Conservation (phyloP, 2,113 vertebrate genomes). For the Anolis sagrei region DNA sequence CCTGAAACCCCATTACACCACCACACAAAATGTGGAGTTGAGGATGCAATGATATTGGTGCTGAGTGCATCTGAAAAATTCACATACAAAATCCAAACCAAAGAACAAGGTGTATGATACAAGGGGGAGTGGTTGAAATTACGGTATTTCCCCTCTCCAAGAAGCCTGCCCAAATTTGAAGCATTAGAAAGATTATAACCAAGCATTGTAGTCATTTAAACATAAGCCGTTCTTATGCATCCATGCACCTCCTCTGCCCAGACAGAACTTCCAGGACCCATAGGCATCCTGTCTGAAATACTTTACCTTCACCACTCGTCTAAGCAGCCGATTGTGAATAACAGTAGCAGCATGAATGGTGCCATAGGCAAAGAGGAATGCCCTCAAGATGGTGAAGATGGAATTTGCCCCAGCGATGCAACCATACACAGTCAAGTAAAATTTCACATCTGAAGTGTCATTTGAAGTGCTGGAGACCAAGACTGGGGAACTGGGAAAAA, state of each 20-base stretch:
- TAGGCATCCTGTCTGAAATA: neutral
- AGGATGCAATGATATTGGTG: too few relatives aligned
- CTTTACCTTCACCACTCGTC: constrained; percentile 85
- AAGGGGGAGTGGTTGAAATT: too few relatives aligned
- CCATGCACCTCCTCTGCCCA: neutral
- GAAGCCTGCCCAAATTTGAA: too few relatives aligned
- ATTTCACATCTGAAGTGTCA: constrained; percentile 79
- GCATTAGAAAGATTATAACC: too few relatives aligned
- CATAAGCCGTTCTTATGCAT: neutral
- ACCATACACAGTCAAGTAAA: constrained; percentile 89
- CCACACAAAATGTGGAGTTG: too few relatives aligned
- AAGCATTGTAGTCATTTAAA: too few relatives aligned
- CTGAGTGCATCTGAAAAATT: too few relatives aligned
- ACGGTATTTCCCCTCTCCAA: too few relatives aligned
- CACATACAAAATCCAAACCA: too few relatives aligned
- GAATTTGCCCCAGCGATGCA: constrained; percentile 88
- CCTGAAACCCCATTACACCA: too few relatives aligned
- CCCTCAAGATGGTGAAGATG: constrained; percentile 87
- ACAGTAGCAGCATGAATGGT: constrained; percentile 80
- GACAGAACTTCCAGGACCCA: neutral
- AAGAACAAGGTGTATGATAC: too few relatives aligned
- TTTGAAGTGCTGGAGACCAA: constrained; percentile 65
- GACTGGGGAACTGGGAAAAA: constrained; percentile 74
- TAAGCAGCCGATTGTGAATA: constrained; percentile 85
- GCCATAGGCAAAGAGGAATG: constrained; percentile 91